Conservation (phyloP, 2,888 invertebrate genomes). For the Chirona hameri region DNA sequence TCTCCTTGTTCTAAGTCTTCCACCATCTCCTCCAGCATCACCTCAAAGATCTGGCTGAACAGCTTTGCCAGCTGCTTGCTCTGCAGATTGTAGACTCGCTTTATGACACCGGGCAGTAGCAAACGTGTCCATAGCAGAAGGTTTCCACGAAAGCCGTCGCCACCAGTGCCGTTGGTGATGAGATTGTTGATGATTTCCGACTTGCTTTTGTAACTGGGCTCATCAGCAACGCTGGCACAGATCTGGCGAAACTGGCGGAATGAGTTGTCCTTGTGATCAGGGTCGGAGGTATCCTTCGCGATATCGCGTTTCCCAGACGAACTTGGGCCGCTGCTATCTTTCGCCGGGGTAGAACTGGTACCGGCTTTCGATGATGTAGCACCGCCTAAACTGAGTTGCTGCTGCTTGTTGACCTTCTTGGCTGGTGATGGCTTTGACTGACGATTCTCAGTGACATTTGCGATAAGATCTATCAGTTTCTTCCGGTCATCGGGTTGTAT, state of each 20-base stretch:
- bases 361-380: background rate
- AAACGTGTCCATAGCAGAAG: slow-evolving; percentile 74
- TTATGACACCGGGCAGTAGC: slow-evolving; percentile 74
- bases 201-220: slow-evolving; percentile 76
- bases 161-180: slow-evolving; percentile 56
- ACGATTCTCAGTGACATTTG: slow-evolving; percentile 47
- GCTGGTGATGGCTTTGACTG: background rate
- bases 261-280: slow-evolving; percentile 59
- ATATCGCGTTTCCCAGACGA: background rate
- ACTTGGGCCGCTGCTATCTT: background rate
- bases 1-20: slow-evolving; percentile 85
- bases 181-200: slow-evolving; percentile 66
- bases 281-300: slow-evolving; percentile 22
- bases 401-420: slow-evolving; percentile 9
- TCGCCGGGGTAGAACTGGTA: background rate
- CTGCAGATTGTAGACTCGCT: slow-evolving; percentile 85
- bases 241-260: slow-evolving; percentile 72
- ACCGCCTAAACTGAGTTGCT: background rate
- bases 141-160: slow-evolving; percentile 69
- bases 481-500: slow-evolving; percentile 65
- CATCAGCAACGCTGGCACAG: slow-evolving; percentile 71
- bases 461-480: slow-evolving; percentile 59
- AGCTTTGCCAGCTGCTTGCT: slow-evolving; percentile 86
- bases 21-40: slow-evolving; percentile 74
- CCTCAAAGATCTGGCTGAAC: slow-evolving; percentile 72